Conservation (phyloP, 1,140 invertebrate species). For the Plodia interpunctella region DNA sequence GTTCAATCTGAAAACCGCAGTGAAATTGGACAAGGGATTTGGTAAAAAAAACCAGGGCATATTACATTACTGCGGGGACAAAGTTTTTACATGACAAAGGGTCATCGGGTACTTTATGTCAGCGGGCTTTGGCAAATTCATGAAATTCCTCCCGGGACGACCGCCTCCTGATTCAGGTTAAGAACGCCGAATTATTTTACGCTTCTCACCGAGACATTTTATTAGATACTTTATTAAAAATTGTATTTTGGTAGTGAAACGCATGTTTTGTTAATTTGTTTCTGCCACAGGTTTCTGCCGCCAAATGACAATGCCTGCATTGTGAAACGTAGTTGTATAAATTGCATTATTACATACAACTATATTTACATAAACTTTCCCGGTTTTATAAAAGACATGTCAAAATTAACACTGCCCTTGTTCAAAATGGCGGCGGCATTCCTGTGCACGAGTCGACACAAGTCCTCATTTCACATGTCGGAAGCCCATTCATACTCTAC, state of each 20-base stretch:
- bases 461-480: constrained; percentile 3
- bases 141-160: not conserved
- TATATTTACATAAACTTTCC: no score
- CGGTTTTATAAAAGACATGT: no score
- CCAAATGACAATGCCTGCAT: no score
- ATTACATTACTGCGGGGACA: not conserved
- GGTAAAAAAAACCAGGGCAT: not conserved
- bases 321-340: no score
- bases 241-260: no score
- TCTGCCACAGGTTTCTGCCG: no score
- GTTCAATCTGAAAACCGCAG: no score
- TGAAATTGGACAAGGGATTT: not conserved
- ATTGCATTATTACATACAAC: no score
- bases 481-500: not conserved
- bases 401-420: no score
- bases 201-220: not conserved
- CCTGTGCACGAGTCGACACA: not conserved
- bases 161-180: constrained; percentile 1
- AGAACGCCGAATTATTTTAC: not conserved
- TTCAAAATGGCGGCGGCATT: no score
- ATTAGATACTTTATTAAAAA: not conserved
- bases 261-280: no score
- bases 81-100: constrained; percentile 4
- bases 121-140: not conserved
- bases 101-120: not conserved